phyloP scores from a whole-genome alignment of 2,797 vertebrate species.

The Gobio occitaniae region DNA sequence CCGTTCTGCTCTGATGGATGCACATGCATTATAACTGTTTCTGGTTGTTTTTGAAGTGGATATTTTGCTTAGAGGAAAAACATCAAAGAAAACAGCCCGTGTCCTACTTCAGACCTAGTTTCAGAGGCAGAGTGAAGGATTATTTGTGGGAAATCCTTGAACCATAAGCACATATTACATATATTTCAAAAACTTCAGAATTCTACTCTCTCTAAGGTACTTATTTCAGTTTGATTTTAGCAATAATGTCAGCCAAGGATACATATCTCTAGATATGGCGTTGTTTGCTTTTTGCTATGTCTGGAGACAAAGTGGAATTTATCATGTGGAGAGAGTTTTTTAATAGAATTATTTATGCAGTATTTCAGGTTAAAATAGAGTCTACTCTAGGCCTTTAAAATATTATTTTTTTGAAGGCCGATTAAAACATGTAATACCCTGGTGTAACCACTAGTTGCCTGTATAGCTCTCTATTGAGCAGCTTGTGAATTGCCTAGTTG shows the following conservation, averaged over 20 bases:
- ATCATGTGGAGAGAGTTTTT: background rate
- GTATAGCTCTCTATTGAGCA: no score
- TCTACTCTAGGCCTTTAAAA: no score
- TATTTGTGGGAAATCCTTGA: slow-evolving; percentile 60
- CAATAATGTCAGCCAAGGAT: background rate
- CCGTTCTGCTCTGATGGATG: background rate
- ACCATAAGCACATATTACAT: background rate
- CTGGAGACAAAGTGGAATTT: background rate
- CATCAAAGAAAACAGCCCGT: slow-evolving; percentile 66
- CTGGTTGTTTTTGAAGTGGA: slow-evolving; percentile 18
- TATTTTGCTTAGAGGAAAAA: slow-evolving; percentile 61
- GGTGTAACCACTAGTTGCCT: no score
- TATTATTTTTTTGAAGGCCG: no score
- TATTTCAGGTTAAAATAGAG: no score
- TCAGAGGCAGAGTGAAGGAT: slow-evolving; percentile 67
- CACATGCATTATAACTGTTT: background rate
- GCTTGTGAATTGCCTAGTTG: no score
- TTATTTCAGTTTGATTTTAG: background rate
- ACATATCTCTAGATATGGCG: background rate
- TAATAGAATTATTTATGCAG: background rate
- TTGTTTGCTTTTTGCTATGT: background rate
- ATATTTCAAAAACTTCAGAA: background rate
- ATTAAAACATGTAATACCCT: no score
- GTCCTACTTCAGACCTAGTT: slow-evolving; percentile 74
- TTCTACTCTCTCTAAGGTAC: background rate